Percentiles rank a stretch among this genome's conserved stretches.
Conservation (phyloP, 2,113 vertebrate genomes). For the Chamaea fasciata region DNA sequence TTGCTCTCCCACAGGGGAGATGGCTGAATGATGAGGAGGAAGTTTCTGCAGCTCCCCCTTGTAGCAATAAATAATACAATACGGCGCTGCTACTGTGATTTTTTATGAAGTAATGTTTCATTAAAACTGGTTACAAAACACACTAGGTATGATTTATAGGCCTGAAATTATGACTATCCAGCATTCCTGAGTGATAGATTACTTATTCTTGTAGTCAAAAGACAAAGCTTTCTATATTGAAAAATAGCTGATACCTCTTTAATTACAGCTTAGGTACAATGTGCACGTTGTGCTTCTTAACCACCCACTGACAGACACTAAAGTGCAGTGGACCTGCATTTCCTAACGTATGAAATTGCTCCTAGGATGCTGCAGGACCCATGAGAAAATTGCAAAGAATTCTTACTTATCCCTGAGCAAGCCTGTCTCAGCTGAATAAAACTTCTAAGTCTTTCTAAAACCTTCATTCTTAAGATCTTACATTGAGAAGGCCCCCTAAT, state of each 20-base stretch:
- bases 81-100: not conserved
- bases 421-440: not conserved
- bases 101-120: not conserved
- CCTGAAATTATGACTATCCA: not conserved
- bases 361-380: slow-evolving; percentile 20
- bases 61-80: not conserved
- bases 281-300: slow-evolving; percentile 19
- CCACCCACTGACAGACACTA: slow-evolving; percentile 23
- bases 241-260: slow-evolving; percentile 42
- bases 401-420: slow-evolving; percentile 19
- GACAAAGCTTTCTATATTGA: slow-evolving; percentile 34
- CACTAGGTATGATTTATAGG: not conserved
- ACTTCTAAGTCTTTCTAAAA: slow-evolving; percentile 3
- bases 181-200: slow-evolving; percentile 6
- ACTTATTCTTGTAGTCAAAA: slow-evolving; percentile 12
- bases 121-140: not conserved
- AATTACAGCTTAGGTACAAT: slow-evolving; percentile 29
- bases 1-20: not conserved
- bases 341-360: slow-evolving; percentile 20
- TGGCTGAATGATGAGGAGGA: not conserved
- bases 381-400: slow-evolving; percentile 58
- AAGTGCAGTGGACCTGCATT: slow-evolving; percentile 27
- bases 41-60: not conserved
- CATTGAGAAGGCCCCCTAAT: slow-evolving; percentile 26
- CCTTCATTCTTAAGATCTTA: slow-evolving; percentile 13